phyloP scores from a whole-genome alignment of 2,888 invertebrate genomes.

The Lasioglossum marginatum region DNA sequence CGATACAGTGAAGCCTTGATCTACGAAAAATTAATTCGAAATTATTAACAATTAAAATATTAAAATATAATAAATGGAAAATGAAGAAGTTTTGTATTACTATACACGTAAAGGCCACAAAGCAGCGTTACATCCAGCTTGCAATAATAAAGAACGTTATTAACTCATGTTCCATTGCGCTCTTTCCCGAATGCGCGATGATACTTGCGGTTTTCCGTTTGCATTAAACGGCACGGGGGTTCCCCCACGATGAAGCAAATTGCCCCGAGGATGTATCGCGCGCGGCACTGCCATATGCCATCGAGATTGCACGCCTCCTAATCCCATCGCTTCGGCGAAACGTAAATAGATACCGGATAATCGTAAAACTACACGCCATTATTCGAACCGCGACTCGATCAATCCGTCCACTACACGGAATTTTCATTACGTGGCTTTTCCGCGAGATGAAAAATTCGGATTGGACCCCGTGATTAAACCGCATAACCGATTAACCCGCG shows the following conservation, averaged over 20 bases:
- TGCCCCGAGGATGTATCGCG: constrained; percentile 28
- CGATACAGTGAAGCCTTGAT: too few relatives aligned
- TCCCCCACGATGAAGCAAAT: constrained; percentile 32
- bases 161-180: background rate
- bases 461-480: background rate
- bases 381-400: background rate
- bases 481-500: background rate
- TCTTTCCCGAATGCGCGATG: background rate
- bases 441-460: background rate
- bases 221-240: constrained; percentile 3
- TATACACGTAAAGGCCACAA: background rate
- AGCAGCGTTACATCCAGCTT: background rate
- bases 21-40: too few relatives aligned
- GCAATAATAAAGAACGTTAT: background rate
- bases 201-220: constrained; percentile 25
- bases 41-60: too few relatives aligned
- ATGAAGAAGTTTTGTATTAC: too few relatives aligned
- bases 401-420: background rate
- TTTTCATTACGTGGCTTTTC: background rate
- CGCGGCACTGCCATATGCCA: background rate
- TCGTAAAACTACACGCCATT: constrained; percentile 10
- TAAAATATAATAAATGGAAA: too few relatives aligned
- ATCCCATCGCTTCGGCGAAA: constrained; percentile 18
- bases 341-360: constrained; percentile 1
- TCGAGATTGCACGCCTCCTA: constrained; percentile 24